phyloP scores from a whole-genome alignment of 2,797 vertebrate species.

The Sebastes steindachneri region DNA sequence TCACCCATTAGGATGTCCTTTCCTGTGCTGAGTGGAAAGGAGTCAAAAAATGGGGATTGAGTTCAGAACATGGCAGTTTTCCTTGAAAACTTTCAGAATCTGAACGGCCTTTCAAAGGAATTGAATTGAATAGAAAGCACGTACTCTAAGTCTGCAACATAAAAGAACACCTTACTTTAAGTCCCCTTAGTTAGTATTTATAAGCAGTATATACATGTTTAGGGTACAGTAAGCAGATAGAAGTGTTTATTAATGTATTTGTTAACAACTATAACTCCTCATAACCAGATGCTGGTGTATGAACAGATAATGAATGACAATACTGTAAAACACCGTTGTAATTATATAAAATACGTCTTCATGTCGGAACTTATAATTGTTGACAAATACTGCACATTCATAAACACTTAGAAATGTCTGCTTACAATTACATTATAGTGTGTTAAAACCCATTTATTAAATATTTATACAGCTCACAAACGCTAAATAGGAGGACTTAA shows the following conservation, averaged over 20 bases:
- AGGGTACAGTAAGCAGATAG: background rate
- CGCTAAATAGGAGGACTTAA: background rate
- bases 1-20: constrained; percentile 28
- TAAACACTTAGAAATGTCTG: background rate
- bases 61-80: constrained; percentile 17
- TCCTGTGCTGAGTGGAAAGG: constrained; percentile 17
- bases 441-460: background rate
- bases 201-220: no score
- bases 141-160: background rate
- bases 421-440: background rate
- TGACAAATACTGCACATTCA: background rate
- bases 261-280: background rate
- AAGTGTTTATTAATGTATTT: background rate
- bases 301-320: background rate
- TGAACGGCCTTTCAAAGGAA: background rate
- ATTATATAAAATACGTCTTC: background rate
- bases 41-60: constrained; percentile 1
- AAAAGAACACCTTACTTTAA: background rate
- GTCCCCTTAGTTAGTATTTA: background rate
- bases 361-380: background rate
- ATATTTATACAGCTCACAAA: background rate
- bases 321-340: background rate
- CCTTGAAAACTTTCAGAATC: constrained; percentile 6
- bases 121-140: background rate
- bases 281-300: background rate